phyloP scores from a whole-genome alignment of 1,140 invertebrate species.

The Lepidurus arcticus region DNA sequence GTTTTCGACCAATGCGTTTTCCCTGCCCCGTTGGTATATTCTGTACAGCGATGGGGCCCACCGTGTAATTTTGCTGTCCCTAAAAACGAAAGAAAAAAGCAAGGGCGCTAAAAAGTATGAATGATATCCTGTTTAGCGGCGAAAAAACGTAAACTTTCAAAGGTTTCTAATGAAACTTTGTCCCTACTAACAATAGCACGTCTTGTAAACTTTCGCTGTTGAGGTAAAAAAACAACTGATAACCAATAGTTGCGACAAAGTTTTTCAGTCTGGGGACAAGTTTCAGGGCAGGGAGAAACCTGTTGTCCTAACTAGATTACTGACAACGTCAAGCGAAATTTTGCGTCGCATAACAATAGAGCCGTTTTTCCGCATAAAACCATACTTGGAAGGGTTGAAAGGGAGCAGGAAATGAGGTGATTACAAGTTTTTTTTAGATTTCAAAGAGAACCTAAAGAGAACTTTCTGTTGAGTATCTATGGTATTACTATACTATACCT shows the following conservation, averaged over 20 bases:
- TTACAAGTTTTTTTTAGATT: too few relatives aligned
- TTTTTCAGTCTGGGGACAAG: not conserved
- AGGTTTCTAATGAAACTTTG: not conserved
- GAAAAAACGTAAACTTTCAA: not conserved
- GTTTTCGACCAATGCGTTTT: not conserved
- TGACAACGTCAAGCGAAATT: not conserved
- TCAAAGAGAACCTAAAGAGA: too few relatives aligned
- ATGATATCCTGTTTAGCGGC: not conserved
- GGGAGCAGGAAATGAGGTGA: too few relatives aligned
- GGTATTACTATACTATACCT: too few relatives aligned
- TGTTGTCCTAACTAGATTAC: not conserved
- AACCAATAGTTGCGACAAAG: not conserved
- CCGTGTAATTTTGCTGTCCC: not conserved
- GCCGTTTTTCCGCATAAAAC: too few relatives aligned
- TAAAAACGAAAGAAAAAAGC: not conserved
- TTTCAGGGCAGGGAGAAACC: not conserved
- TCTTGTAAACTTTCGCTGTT: not conserved
- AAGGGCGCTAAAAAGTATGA: not conserved
- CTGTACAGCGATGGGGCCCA: not conserved
- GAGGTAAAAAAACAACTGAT: not conserved
- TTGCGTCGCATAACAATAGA: too few relatives aligned
- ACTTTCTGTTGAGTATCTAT: too few relatives aligned
- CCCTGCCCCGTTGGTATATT: not conserved
- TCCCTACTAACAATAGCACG: not conserved
- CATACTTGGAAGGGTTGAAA: too few relatives aligned